Evolutionary conservation across 1,140 invertebrate genomes (phyloP), one percentile per base, ranked within the genome.

Genomic region (Drosophila ohnishii): DNA sequence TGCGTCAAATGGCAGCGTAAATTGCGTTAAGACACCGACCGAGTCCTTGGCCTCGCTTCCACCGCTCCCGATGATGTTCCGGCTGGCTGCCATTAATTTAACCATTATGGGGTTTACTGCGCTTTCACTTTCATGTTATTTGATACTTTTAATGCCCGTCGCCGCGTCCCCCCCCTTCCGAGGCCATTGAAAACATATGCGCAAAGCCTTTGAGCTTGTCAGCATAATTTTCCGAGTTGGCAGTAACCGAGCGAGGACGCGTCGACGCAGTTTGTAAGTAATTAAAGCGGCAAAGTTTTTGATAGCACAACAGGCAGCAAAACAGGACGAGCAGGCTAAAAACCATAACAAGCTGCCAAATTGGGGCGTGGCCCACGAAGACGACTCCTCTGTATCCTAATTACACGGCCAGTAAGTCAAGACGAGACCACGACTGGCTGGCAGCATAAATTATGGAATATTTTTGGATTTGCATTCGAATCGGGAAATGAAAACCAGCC

Each of bases 51-150:
- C 25, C 69, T 19, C 11, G 13, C 40, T 16, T n/a, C n/a, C 60
- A 8, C 6, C 22, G 2, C 53, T 6, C 56, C 32, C 37, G 35
- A 28, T 35, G 16, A 40, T 44, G 75, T 73, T 65, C 60, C 55
- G 58, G 37, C 50, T 82, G 71, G 63, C 70, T 70, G 73, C 80
- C 84, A 87, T 87, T 87, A 87, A 87, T 80, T 88, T 83, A 77
- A 71, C 80, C 72, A 77, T 88, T 83, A 87, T 87, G 80, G 73
- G 84, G 61, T 75, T 87, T 87, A 86, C 75, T 73, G 77, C 72
- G 84, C 59, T 80, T 88, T 87, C 65, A 64, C 79, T 87, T 87
- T 79, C 79, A 75, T 83, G 84, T 88, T 88, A 87, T 88, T 87
- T 79, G 84, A 87, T 87, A 88, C 84, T 71, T 83, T 83, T 78